phyloP scores from a whole-genome alignment of 2,797 vertebrate genomes.

The Gorsachius magnificus region DNA sequence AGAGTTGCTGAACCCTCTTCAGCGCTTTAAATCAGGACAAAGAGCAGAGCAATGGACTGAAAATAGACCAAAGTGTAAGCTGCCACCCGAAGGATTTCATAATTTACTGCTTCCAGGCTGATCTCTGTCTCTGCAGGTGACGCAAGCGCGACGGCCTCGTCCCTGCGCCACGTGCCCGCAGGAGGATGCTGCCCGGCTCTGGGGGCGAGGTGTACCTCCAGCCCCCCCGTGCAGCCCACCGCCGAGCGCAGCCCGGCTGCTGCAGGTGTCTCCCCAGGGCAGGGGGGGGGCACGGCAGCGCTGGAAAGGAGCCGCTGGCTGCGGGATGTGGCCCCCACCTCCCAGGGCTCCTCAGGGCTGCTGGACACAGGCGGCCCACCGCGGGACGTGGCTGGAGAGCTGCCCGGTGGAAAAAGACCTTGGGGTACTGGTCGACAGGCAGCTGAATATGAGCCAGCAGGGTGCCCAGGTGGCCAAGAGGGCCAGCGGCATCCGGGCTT shows the following conservation, averaged over 20 bases:
- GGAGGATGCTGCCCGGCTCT: neutral
- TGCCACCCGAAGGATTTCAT: neutral
- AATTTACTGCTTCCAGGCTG: neutral
- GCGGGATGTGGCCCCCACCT: neutral
- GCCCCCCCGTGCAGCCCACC: neutral
- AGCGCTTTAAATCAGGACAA: constrained; percentile 26
- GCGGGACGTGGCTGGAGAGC: too few species aligned
- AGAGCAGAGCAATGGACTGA: constrained; percentile 19
- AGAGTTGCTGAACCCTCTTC: neutral
- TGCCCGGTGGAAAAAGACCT: too few species aligned
- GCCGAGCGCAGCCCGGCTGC: neutral
- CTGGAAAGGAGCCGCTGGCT: neutral
- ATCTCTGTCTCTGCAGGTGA: neutral
- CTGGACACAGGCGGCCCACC: neutral
- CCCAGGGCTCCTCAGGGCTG: neutral
- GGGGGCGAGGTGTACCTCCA: neutral
- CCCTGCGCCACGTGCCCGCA: rapidly evolving
- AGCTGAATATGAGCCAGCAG: too few species aligned
- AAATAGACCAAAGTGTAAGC: constrained; percentile 43
- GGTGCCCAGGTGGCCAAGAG: too few species aligned
- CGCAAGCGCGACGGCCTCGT: rapidly evolving
- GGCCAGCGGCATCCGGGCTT: too few species aligned
- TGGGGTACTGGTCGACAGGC: too few species aligned
- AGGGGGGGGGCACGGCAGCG: neutral
- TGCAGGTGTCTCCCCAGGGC: too few species aligned